Evolutionary conservation across 2,113 vertebrate genomes (phyloP).

Genomic region (Neolamprologus variostigma): DNA sequence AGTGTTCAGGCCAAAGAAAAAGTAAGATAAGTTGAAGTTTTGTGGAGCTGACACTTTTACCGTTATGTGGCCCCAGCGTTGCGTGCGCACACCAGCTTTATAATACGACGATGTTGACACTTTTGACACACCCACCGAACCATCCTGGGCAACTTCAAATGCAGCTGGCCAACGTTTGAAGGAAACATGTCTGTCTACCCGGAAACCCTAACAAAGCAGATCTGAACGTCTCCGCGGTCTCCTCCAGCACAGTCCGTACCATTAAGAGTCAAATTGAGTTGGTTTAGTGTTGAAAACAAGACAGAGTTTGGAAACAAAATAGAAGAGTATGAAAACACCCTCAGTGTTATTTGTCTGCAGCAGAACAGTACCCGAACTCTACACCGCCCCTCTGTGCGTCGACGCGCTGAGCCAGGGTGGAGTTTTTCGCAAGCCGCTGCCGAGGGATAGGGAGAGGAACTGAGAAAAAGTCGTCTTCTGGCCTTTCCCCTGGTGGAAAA

Average conservation of each 20-base stretch:
- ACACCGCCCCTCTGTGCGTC: conserved; percentile 16
- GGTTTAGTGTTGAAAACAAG: background rate
- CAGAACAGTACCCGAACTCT: background rate
- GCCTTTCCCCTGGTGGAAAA: background rate
- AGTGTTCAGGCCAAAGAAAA: background rate
- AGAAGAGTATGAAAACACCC: background rate
- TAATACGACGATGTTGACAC: background rate
- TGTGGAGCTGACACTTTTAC: background rate
- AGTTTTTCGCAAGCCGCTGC: conserved; percentile 7
- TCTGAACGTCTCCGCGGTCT: background rate
- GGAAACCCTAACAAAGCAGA: background rate
- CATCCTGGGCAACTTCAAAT: background rate
- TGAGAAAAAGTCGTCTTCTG: conserved; percentile 24
- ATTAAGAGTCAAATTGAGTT: background rate
- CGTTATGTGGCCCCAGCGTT: background rate
- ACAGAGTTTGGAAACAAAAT: background rate
- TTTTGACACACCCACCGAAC: background rate
- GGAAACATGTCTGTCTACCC: background rate
- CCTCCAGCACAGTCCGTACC: background rate
- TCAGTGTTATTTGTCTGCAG: background rate
- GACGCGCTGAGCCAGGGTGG: conserved; percentile 38
- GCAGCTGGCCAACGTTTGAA: background rate
- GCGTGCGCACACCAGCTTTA: background rate
- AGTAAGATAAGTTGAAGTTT: background rate
- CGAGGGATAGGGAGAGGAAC: conserved; percentile 47